phyloP scores from a whole-genome alignment of 2,797 vertebrate genomes.

The Coreius guichenoti region DNA sequence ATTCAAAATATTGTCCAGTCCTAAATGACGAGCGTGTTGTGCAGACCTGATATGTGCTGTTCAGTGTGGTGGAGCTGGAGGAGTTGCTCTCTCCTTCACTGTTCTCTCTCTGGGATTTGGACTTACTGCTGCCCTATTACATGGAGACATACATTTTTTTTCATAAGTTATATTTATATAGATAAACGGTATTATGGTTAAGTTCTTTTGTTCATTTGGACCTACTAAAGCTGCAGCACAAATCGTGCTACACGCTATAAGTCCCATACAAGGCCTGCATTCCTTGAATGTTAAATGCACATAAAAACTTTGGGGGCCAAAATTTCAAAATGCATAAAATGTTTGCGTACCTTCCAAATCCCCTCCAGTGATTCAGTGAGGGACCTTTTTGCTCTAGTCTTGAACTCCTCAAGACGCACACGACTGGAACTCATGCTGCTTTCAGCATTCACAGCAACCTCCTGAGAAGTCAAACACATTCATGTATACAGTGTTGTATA shows the following conservation, averaged over 20 bases:
- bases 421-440: conserved; percentile 80
- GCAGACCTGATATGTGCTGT: conserved; percentile 79
- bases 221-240: not conserved
- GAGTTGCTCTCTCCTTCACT: conserved; percentile 75
- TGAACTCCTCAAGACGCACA: conserved; percentile 90
- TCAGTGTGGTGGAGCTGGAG: conserved; percentile 74
- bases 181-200: not conserved
- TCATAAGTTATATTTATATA: not conserved
- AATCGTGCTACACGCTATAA: not conserved
- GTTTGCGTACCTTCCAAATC: conserved; percentile 81
- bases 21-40: not conserved
- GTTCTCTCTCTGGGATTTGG: conserved; percentile 79
- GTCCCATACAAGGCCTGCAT: not conserved
- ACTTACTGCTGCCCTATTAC: conserved; percentile 85
- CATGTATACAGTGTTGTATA: conserved; percentile 52
- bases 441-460: conserved; percentile 72
- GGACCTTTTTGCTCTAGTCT: conserved; percentile 91
- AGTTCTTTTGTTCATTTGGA: not conserved
- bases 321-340: not conserved
- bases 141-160: conserved; percentile 51
- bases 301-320: not conserved
- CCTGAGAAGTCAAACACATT: conserved; percentile 63
- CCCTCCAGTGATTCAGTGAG: conserved; percentile 91
- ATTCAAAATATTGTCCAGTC: not conserved
- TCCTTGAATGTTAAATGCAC: not conserved